Evolutionary conservation across 2,888 invertebrate genomes (phyloP), one percentile per base, ranked within the genome.

Genomic region (Megaustenia siamemsis): DNA sequence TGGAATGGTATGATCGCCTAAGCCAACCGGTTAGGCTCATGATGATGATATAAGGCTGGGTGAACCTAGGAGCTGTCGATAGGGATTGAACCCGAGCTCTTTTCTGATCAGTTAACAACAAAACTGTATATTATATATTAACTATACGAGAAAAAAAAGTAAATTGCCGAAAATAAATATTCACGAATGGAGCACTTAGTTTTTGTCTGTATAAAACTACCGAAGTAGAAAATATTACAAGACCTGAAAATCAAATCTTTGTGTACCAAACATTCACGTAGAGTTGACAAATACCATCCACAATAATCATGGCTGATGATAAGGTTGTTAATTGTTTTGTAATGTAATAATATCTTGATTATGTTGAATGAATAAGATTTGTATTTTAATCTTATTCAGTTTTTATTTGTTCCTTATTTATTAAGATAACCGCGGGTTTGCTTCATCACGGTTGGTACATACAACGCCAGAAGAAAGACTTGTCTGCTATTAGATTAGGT

Each of bases 261-360:
- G 49, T 73, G 49, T 49, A 6, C 28, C 49, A 73, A 73, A 32
- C 28, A 49, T 32, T 45, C 5, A 18, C n/a, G 6, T 32, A 28
- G 3, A 73, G 32, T n/a, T 49, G 49, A 32, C 12, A 15, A 10
- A 8, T 81, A 53, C 83, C 49, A 79, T 79, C 78, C 3, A 28
- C 6, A 63, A 56, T 18, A 76, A 85, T 60, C 43, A 88, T 88
- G 88, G 88, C 88, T 79, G 88, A 88, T 71, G 88, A 88, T 15
- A 88, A 88, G 86, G 88, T 88, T 86, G 81, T 68, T 80, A 21
- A 21, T 12, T 71, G 28, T 71, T 71, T 71, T 2, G 24, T 10
- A 18, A 5, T n/a, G 43, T 71, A 43, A 28, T 45, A 12, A 24
- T 24, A 15, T 2, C 4, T 56, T 56, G 6, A 24, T n/a, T 71